A percentile compares a stretch with the other conserved stretches of the same genome.
These are phyloP conservation scores for Euwallacea fornicatus DNA, from an alignment of 1,140 invertebrate genomes.

Conservation along the genomic window DNA sequence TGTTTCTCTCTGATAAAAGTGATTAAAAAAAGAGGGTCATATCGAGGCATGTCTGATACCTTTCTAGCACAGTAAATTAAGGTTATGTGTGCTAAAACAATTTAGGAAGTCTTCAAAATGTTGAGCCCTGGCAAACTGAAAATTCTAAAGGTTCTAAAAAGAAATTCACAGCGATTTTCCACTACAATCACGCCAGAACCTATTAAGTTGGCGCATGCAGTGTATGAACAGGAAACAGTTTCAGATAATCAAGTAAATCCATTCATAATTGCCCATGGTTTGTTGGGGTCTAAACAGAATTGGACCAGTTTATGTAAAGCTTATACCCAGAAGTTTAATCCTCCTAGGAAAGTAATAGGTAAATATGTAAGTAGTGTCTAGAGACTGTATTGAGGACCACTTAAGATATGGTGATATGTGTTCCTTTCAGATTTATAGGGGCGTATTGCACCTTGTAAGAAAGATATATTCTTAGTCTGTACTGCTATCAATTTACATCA, in stretches of 20 bases:
- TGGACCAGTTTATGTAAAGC: slow-evolving; percentile 80
- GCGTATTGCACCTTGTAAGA: neutral
- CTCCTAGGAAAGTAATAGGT: slow-evolving; percentile 65
- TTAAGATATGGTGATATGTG: neutral
- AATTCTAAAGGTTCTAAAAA: too few species aligned
- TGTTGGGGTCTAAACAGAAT: slow-evolving; percentile 84
- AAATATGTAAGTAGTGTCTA: neutral
- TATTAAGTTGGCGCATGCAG: slow-evolving; percentile 60
- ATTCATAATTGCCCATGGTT: slow-evolving; percentile 80
- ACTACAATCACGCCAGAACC: slow-evolving; percentile 38
- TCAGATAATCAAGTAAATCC: slow-evolving; percentile 56
- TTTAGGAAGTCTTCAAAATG: too few species aligned
- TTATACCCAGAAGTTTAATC: slow-evolving; percentile 64
- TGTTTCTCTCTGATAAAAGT: too few species aligned
- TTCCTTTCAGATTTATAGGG: neutral
- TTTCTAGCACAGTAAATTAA: too few species aligned
- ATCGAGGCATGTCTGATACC: too few species aligned
- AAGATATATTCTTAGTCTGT: neutral
- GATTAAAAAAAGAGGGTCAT: too few species aligned
- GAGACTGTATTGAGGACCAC: neutral
- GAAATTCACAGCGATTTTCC: neutral
- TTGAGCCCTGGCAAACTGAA: too few species aligned
- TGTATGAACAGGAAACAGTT: slow-evolving; percentile 55
- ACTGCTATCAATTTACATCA: neutral
- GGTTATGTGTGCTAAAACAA: too few species aligned